phyloP scores from a whole-genome alignment of 2,888 invertebrate species.

The Drosophila heteroneura region DNA sequence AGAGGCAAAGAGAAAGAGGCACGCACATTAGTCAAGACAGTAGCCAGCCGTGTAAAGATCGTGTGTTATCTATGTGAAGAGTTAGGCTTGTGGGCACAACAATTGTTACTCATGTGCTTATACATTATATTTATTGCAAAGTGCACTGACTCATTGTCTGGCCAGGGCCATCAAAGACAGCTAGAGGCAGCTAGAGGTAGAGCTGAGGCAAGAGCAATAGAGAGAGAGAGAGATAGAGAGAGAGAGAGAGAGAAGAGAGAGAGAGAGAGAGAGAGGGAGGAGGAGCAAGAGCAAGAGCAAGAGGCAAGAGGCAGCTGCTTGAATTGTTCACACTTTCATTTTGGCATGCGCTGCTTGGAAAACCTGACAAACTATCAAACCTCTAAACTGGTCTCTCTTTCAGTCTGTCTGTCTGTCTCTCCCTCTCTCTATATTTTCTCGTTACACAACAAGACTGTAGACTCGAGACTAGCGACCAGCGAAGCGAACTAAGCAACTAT shows the following conservation, averaged over 20 bases:
- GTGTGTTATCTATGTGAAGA: conserved; percentile 37
- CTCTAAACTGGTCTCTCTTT: conserved; percentile 44
- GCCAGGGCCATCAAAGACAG: conserved; percentile 61
- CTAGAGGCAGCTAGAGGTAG: conserved; percentile 1
- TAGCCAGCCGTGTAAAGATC: conserved; percentile 52
- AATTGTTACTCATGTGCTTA: conserved; percentile 55
- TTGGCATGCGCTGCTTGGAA: conserved; percentile 62
- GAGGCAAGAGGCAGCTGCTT: conserved; percentile 37
- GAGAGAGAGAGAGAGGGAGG: conserved; percentile 50
- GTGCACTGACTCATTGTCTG: conserved; percentile 70
- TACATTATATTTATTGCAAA: conserved; percentile 61
- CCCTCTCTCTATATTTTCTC: conserved; percentile 10
- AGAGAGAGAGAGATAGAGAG: too few species aligned
- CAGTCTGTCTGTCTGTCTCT: neutral
- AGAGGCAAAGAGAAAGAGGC: conserved; percentile 37
- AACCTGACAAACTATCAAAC: conserved; percentile 49
- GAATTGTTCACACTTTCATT: conserved; percentile 78
- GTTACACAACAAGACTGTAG: conserved; percentile 47
- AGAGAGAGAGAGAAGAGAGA: too few species aligned
- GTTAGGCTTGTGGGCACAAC: conserved; percentile 9
- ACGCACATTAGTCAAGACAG: conserved; percentile 46
- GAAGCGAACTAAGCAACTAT: conserved; percentile 58
- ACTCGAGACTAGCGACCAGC: conserved; percentile 30
- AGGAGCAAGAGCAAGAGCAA: neutral
- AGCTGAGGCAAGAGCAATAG: conserved; percentile 2